Evolutionary conservation across 1,140 invertebrate genomes (phyloP), one percentile per base, ranked within the genome.

Genomic region (Calliphora vicina): DNA sequence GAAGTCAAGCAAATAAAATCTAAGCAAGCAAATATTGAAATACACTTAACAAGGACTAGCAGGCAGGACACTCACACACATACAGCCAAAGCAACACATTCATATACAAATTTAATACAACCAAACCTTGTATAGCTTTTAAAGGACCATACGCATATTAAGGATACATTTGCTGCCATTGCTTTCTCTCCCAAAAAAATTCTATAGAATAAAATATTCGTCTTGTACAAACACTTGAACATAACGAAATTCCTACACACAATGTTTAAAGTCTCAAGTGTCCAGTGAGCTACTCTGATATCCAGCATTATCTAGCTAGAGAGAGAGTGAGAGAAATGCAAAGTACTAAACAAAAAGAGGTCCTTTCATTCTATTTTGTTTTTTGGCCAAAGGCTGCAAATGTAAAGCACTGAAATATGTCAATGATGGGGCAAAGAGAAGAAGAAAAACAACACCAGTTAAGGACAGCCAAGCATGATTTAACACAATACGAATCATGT

Each of bases 401-500:
- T 57, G 15, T 57, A 57, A 57, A 57, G 50, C 50, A n/a, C 50
- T 15, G 50, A 17, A 57, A 57, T 57, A 57, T 57, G 50, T 57
- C 50, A 57, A n/a, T 57, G 13, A n/a, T 57, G 50, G n/a, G 15
- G 50, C 15, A 57, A 15, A 57, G 5, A 57, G 45, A 57, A 15
- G 15, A 15, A 57, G 50, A 57, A 57, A 57, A 57, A 17, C 0
- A 17, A 17, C 50, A 57, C 15, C 50, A 57, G 50, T n/a, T 57
- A 57, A 57, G 50, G 50, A 57, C 50, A 57, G 17, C 50, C 15
- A 57, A n/a, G 50, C 50, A 76, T 76, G 73, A 76, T 76, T 76
- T 42, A 76, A 35, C 27, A 76, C n/a, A 76, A 74, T 35, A 42
- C 15, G 6, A 42, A 4, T 35, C 9, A 74, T 20, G 35, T 9